phyloP scores from a whole-genome alignment of 2,888 invertebrate genomes.

The Mythimna pallens region DNA sequence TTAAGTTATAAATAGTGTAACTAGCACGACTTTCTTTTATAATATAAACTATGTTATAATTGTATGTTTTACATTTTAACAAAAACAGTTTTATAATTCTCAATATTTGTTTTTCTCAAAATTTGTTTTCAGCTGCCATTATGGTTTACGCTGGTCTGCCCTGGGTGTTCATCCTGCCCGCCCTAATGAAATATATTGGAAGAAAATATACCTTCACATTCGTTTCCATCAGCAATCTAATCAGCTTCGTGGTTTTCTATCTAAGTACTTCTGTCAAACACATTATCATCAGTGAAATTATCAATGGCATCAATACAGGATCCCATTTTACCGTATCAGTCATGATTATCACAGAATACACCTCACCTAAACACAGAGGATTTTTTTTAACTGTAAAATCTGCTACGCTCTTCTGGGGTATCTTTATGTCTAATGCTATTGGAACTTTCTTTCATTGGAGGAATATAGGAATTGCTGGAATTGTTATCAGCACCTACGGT shows the following conservation, averaged over 20 bases:
- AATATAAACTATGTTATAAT: too few species aligned
- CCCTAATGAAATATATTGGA: constrained; percentile 40
- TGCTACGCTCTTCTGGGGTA: constrained; percentile 58
- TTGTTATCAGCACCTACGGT: constrained; percentile 56
- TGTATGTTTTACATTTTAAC: not conserved
- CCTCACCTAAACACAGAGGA: constrained; percentile 56
- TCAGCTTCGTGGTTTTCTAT: constrained; percentile 59
- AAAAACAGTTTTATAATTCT: not conserved
- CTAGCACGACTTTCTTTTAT: too few species aligned
- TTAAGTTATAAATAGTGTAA: too few species aligned
- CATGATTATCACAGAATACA: constrained; percentile 53
- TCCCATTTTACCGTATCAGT: constrained; percentile 53
- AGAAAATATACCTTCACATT: constrained; percentile 51
- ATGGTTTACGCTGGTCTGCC: constrained; percentile 51
- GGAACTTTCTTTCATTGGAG: constrained; percentile 72
- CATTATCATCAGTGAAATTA: constrained; percentile 64
- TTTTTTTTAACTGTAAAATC: constrained; percentile 64
- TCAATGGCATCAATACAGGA: constrained; percentile 59
- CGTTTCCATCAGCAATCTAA: constrained; percentile 38
- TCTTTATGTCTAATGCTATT: constrained; percentile 65
- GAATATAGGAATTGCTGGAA: constrained; percentile 65
- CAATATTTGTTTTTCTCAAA: too few species aligned
- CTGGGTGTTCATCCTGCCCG: constrained; percentile 54
- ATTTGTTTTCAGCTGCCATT: constrained; percentile 61
- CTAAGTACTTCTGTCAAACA: constrained; percentile 54